These are phyloP conservation scores for Nephrotoma guestfalica DNA, from an alignment of 2,888 invertebrate genomes.

Conservation along the genomic window DNA sequence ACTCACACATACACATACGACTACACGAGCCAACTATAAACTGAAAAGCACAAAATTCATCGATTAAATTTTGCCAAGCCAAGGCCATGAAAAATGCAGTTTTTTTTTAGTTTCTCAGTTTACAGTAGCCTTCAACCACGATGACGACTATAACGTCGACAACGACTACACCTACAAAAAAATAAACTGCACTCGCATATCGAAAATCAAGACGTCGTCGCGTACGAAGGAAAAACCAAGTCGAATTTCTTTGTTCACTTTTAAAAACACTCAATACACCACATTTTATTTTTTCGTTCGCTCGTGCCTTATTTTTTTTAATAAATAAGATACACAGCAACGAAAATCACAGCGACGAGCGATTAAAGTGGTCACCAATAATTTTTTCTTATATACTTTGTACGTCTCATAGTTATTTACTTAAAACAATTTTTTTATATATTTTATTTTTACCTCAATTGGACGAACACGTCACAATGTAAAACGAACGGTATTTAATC, in stretches of 20 bases:
- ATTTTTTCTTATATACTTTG: not conserved
- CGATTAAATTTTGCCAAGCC: not conserved
- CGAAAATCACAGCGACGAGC: not conserved
- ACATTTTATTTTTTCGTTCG: not conserved
- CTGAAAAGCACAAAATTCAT: not conserved
- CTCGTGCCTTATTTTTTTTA: not conserved
- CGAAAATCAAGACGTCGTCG: not conserved
- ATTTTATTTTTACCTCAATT: not conserved
- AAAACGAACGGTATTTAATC: slow-evolving; percentile 2
- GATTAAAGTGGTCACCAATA: not conserved
- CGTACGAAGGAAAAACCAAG: not conserved
- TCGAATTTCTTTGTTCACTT: not conserved
- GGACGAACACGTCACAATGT: slow-evolving; percentile 4
- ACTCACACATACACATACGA: not conserved
- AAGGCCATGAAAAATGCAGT: not conserved
- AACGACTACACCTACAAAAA: not conserved
- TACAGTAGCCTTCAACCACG: not conserved
- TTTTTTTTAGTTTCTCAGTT: not conserved
- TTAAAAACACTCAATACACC: not conserved
- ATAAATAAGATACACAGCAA: not conserved
- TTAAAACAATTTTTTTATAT: not conserved
- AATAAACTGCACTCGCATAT: not conserved
- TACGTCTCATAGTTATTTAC: not conserved
- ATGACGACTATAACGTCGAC: not conserved
- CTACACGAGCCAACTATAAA: not conserved